Base-by-base conservation (phyloP, 2,888 invertebrate genomes). In the Tenthredo notha region DNA sequence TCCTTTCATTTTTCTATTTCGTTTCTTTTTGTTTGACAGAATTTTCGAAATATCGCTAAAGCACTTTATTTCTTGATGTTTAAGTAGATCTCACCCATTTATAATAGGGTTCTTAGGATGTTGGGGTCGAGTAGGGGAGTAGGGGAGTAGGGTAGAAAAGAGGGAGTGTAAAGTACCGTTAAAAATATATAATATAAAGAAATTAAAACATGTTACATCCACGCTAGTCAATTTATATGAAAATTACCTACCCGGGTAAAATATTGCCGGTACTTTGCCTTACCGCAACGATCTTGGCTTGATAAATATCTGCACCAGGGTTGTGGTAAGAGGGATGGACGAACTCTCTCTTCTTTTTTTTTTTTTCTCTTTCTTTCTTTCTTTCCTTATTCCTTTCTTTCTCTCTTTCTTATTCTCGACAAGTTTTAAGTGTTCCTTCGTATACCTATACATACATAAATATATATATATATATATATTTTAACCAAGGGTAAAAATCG, bases 201-300 rank as follows among this genome's bases (percentile, higher is more conserved):
- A 40, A 77, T 77, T 50, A 77, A 77, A 77, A 54, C 43, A 43
- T 21, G 77, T 77, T 29, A 77, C 50, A 47, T 29, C 29, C 12
- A 54, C 54, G 50, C 54, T 18, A 54, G 77, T 77, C 77, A 77
- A 77, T 77, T 77, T 77, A 77, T 77, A 77, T 77, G 77, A 77
- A 77, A 77, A 77, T 77, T 54, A 77, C 50, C 33, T 21, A 40
- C 54, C 54, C 54, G 0, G 54, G 54, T 77, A 29, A 77, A 54
- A 77, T 77, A 77, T 77, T 29, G 50, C 77, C 50, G 77, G 80
- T 58, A 61, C 80, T 80, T 80, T 80, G 50, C 58, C 61, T 61
- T 61, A 61, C 80, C 80, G 80, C 80, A 80, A 40, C 80, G 80
- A 80, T 80, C 61, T 80, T 58, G 80, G 80, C 61, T 61, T 80